Percentiles rank a stretch among this genome's conserved stretches.
Evolutionary conservation across 2,797 vertebrate genomes (phyloP).

Genomic region (Ptychobarbus kaznakovi): DNA sequence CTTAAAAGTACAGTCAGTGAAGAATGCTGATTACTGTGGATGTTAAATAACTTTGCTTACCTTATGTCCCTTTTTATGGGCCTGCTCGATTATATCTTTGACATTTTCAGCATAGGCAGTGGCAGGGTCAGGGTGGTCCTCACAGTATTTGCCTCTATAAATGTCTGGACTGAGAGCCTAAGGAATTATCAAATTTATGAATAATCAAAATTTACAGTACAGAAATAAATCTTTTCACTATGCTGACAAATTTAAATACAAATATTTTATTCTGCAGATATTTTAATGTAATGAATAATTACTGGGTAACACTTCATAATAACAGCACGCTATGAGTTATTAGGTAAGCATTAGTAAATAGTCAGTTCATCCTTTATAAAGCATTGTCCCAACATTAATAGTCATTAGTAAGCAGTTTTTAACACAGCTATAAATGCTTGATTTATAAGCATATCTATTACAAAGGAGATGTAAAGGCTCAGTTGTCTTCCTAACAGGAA

Average conservation of each 20-base stretch:
- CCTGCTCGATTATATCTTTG: conserved; percentile 82
- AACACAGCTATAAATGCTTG: too few relatives aligned
- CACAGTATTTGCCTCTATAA: conserved; percentile 92
- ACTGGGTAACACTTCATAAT: too few relatives aligned
- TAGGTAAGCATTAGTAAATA: too few relatives aligned
- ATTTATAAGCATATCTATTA: too few relatives aligned
- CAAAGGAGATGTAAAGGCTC: too few relatives aligned
- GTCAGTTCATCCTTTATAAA: too few relatives aligned
- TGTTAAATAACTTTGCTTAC: conserved; percentile 69
- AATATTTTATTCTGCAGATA: neutral
- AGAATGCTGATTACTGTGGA: neutral
- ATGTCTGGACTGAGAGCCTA: conserved; percentile 93
- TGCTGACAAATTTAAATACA: neutral
- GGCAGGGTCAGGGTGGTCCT: conserved; percentile 86
- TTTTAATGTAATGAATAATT: neutral
- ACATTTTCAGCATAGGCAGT: conserved; percentile 91
- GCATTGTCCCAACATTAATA: too few relatives aligned
- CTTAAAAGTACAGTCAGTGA: neutral
- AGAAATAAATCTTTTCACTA: neutral
- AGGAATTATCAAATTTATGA: neutral
- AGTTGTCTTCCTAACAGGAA: too few relatives aligned
- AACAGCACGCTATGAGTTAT: too few relatives aligned
- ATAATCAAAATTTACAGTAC: neutral
- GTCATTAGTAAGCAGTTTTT: too few relatives aligned
- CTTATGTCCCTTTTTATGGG: conserved; percentile 83